phyloP scores from a whole-genome alignment of 1,140 invertebrate genomes.

The Drosophila rufa region DNA sequence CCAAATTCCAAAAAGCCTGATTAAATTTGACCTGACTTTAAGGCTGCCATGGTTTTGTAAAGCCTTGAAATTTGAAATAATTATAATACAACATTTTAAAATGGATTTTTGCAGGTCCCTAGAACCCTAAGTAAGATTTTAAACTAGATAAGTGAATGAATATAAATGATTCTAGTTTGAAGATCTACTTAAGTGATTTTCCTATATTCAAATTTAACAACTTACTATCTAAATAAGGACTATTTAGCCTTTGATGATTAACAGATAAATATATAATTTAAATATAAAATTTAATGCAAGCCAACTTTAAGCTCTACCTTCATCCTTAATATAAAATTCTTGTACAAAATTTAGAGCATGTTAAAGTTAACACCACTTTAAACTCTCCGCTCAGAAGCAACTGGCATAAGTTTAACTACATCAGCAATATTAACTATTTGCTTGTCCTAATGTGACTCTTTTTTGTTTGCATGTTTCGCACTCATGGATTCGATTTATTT shows the following conservation, averaged over 20 bases:
- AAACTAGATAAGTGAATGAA: not conserved
- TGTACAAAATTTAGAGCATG: too few species aligned
- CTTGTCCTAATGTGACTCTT: conserved; percentile 25
- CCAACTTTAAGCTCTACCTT: too few species aligned
- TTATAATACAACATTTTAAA: not conserved
- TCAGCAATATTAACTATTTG: conserved; percentile 12
- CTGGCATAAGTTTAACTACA: not conserved
- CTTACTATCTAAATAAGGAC: too few species aligned
- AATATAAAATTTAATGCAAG: too few species aligned
- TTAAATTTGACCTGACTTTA: conserved; percentile 15
- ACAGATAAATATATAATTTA: not conserved
- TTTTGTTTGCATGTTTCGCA: conserved; percentile 20
- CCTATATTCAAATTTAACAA: not conserved
- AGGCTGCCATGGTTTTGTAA: not conserved
- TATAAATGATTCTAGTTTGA: not conserved
- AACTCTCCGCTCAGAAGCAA: not conserved
- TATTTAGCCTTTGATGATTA: too few species aligned
- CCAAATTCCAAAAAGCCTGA: conserved; percentile 13
- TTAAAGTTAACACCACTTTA: not conserved
- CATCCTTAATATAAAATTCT: too few species aligned
- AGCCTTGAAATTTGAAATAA: not conserved
- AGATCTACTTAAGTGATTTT: conserved; percentile 2
- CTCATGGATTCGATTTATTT: conserved; percentile 41
- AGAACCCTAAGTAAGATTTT: not conserved
- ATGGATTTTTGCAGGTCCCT: too few species aligned